phyloP scores from a whole-genome alignment of 1,140 invertebrate species.

The Drosophila eugracilis region DNA sequence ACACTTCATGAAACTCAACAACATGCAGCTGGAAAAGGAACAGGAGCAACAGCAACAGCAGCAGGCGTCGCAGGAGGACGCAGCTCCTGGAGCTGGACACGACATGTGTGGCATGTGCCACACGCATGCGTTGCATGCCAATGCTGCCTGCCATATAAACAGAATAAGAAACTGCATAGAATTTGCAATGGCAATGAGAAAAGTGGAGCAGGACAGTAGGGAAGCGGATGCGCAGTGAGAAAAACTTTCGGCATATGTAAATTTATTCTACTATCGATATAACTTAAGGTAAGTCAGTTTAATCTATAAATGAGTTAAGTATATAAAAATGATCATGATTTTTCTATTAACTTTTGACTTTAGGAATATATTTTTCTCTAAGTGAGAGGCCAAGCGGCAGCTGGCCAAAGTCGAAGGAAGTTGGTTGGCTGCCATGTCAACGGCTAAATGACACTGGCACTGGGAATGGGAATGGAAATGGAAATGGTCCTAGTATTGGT shows the following conservation, averaged over 20 bases:
- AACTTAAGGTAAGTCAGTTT: too few species aligned
- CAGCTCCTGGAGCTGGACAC: slow-evolving; percentile 32
- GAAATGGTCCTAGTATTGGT: slow-evolving; percentile 14
- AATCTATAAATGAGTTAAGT: not conserved
- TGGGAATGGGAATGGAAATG: slow-evolving; percentile 28
- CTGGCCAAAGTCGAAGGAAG: slow-evolving; percentile 58
- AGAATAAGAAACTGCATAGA: slow-evolving; percentile 56
- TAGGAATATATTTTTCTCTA: not conserved
- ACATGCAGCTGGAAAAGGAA: slow-evolving; percentile 22
- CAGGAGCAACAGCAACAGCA: slow-evolving; percentile 1
- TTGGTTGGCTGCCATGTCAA: slow-evolving; percentile 70
- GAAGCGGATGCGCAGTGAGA: slow-evolving; percentile 2
- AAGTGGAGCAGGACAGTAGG: slow-evolving; percentile 26
- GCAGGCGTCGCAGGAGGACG: slow-evolving; percentile 4
- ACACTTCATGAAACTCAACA: slow-evolving; percentile 53
- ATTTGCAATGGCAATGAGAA: slow-evolving; percentile 55
- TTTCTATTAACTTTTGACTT: too few species aligned
- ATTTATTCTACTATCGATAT: not conserved
- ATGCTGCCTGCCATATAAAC: slow-evolving; percentile 53
- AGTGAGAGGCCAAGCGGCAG: slow-evolving; percentile 34
- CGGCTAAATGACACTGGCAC: slow-evolving; percentile 59
- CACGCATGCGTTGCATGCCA: slow-evolving; percentile 67
- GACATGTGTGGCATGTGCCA: slow-evolving; percentile 60
- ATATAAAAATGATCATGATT: too few species aligned
- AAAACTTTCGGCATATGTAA: not conserved